Conservation (phyloP, 2,797 vertebrate species). For the Xiphorhynchus erythropygius region DNA sequence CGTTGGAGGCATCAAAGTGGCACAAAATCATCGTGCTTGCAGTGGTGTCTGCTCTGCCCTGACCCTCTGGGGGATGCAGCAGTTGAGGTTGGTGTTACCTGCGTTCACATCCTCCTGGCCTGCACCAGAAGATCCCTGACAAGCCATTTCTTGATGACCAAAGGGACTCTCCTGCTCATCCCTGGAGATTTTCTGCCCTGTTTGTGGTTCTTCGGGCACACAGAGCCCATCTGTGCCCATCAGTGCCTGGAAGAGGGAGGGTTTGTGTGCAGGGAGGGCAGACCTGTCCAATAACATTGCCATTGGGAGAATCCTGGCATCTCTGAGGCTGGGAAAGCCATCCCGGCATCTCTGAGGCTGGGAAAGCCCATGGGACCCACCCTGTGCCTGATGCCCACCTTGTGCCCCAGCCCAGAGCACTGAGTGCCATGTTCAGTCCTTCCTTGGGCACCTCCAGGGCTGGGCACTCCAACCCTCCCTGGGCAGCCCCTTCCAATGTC, state of each 20-base stretch:
- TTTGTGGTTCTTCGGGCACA: background rate
- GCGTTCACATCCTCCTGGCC: background rate
- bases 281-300: rapidly evolving
- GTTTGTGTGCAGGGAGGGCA: background rate
- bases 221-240: rapidly evolving
- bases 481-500: background rate
- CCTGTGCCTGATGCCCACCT: background rate
- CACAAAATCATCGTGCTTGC: rapidly evolving
- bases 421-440: rapidly evolving
- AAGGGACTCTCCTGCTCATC: background rate
- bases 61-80: background rate
- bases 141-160: background rate
- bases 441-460: background rate
- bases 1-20: background rate
- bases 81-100: background rate
- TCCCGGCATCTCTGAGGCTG: too few relatives aligned
- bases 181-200: rapidly evolving
- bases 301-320: background rate
- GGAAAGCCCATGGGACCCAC: background rate
- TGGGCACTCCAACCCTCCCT: background rate
- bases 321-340: too few relatives aligned
- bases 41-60: background rate
- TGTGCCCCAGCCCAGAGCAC: background rate
- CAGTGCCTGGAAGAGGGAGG: background rate
- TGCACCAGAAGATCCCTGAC: background rate